phyloP scores from a whole-genome alignment of 2,888 invertebrate genomes.

The Galerucella pusilla region DNA sequence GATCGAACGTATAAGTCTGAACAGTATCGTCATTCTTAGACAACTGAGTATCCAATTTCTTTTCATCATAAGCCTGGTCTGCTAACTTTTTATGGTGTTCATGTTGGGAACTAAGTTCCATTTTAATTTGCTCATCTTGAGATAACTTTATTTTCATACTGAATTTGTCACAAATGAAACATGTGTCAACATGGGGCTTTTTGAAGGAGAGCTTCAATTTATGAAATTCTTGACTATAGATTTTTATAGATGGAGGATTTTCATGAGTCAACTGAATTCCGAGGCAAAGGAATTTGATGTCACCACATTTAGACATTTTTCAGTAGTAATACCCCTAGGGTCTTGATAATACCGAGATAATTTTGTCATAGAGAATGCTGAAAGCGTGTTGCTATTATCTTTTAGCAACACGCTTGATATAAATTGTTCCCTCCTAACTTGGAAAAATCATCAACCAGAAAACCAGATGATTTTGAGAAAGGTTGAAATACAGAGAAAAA shows the following conservation, averaged over 20 bases:
- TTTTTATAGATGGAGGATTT: neutral
- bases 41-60: conserved; percentile 17
- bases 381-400: too few relatives aligned
- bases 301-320: too few relatives aligned
- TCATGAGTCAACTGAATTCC: too few relatives aligned
- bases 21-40: conserved; percentile 4
- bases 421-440: too few relatives aligned
- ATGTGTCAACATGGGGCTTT: neutral
- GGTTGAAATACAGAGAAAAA: too few relatives aligned
- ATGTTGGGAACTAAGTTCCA: conserved; percentile 17
- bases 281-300: too few relatives aligned
- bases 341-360: too few relatives aligned
- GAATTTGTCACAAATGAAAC: conserved; percentile 18
- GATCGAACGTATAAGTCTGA: conserved; percentile 31
- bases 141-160: conserved; percentile 16
- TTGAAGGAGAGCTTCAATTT: neutral
- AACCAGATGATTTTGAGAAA: too few relatives aligned
- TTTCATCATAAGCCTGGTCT: conserved; percentile 23
- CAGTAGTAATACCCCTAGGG: too few relatives aligned
- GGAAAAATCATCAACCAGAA: too few relatives aligned
- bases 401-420: too few relatives aligned
- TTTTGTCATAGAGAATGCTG: too few relatives aligned
- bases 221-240: neutral
- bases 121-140: conserved; percentile 11
- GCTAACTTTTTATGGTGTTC: conserved; percentile 1